Conservation (phyloP, 1,140 invertebrate species). For the Proctacanthus coquilletti region DNA sequence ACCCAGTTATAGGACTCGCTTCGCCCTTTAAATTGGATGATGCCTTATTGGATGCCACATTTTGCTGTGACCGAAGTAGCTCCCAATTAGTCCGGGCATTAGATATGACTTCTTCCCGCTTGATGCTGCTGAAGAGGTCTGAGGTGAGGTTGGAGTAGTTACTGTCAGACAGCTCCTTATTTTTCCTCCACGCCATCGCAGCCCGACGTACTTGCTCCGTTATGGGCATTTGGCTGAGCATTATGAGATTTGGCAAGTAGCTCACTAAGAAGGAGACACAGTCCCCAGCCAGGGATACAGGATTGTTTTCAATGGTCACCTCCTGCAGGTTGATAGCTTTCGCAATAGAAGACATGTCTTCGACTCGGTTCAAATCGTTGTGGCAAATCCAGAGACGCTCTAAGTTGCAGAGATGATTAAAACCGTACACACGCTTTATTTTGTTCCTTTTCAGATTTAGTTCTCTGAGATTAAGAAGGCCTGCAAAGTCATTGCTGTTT, state of each 20-base stretch:
- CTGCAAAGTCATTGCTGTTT: slow-evolving; percentile 54
- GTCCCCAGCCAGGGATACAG: slow-evolving; percentile 53
- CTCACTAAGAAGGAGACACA: slow-evolving; percentile 65
- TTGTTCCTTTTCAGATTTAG: slow-evolving; percentile 76
- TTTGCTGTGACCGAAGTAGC: slow-evolving; percentile 45
- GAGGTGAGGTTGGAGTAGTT: slow-evolving; percentile 49
- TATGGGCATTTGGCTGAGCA: slow-evolving; percentile 56
- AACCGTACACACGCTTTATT: slow-evolving; percentile 61
- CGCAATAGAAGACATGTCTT: slow-evolving; percentile 61
- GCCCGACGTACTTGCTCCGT: slow-evolving; percentile 57
- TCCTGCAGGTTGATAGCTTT: slow-evolving; percentile 58
- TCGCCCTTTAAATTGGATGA: too few relatives aligned
- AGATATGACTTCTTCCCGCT: slow-evolving; percentile 59
- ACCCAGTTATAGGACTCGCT: too few relatives aligned
- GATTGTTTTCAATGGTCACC: slow-evolving; percentile 76
- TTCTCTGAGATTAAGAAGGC: slow-evolving; percentile 60
- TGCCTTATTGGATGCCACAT: slow-evolving; percentile 33
- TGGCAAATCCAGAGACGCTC: slow-evolving; percentile 29
- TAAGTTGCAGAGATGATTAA: slow-evolving; percentile 44
- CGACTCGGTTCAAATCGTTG: slow-evolving; percentile 44
- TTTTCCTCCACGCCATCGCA: slow-evolving; percentile 56
- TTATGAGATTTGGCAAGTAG: slow-evolving; percentile 51
- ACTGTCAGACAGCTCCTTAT: slow-evolving; percentile 53
- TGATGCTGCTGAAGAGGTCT: slow-evolving; percentile 45
- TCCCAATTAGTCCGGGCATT: slow-evolving; percentile 73